Evolutionary conservation across 2,113 vertebrate species (phyloP).

Genomic region (Lophius piscatorius): DNA sequence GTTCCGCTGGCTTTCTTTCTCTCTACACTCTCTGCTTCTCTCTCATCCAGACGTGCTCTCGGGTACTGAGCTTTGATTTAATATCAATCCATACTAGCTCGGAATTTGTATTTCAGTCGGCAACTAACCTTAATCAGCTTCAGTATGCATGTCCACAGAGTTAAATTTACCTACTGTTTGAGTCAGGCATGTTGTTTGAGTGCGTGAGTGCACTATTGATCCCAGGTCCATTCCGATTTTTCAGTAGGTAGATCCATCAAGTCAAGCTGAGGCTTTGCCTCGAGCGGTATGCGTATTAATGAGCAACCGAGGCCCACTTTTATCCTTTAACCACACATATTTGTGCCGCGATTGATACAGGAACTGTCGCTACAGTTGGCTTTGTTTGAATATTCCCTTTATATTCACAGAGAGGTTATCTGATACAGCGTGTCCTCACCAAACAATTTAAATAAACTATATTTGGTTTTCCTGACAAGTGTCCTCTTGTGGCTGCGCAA

Average conservation of each 20-base stretch:
- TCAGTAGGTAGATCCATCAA: too few species aligned
- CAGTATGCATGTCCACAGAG: too few species aligned
- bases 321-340: slow-evolving; percentile 10
- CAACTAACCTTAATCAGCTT: too few species aligned
- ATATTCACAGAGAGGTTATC: too few species aligned
- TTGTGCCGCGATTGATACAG: slow-evolving; percentile 8
- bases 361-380: background rate
- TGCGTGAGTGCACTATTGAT: slow-evolving; percentile 11
- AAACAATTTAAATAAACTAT: background rate
- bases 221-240: background rate
- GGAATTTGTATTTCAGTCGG: too few species aligned
- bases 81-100: too few species aligned
- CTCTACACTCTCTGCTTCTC: too few species aligned
- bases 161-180: slow-evolving; percentile 7
- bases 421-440: background rate
- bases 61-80: too few species aligned
- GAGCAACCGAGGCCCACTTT: slow-evolving; percentile 7
- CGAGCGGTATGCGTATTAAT: slow-evolving; percentile 4
- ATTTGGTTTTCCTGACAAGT: too few species aligned
- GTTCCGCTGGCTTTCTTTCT: too few species aligned
- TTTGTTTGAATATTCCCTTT: background rate
- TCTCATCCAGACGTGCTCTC: too few species aligned
- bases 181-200: background rate
- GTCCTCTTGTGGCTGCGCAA: background rate
- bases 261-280: slow-evolving; percentile 5